Conservation (phyloP, 2,113 vertebrate genomes). For the Tragelaphus scriptus region DNA sequence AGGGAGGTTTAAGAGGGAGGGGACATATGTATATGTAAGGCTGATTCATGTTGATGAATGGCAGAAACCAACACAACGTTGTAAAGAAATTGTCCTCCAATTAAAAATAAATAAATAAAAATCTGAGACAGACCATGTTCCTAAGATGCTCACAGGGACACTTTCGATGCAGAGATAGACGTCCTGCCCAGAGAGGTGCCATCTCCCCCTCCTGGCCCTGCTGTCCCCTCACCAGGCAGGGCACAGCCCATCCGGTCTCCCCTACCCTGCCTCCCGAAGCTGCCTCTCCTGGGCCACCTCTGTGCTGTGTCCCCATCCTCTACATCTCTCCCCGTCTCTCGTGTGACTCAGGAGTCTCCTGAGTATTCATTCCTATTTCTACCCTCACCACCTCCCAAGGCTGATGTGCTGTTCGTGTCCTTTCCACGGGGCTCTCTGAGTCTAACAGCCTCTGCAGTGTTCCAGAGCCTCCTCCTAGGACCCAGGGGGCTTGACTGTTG, state of each 20-base stretch:
- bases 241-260: no score
- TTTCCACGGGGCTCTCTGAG: neutral
- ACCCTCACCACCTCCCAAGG: neutral
- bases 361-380: neutral
- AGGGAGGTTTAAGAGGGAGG: neutral
- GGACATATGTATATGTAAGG: neutral
- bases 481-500: neutral
- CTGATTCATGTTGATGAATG: neutral
- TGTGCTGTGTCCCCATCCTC: neutral
- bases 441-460: neutral
- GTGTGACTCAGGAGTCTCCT: neutral
- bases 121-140: neutral
- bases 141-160: neutral
- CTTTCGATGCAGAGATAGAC: neutral
- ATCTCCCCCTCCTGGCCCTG: neutral
- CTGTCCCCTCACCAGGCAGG: rapidly evolving
- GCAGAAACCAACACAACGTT: neutral
- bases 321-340: neutral
- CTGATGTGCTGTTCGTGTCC: neutral
- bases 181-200: neutral
- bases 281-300: neutral
- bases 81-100: neutral
- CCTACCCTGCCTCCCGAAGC: rapidly evolving
- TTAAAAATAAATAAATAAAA: neutral
- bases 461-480: neutral